phyloP scores from a whole-genome alignment of 2,113 vertebrate genomes.

The Megaceryle maxima region DNA sequence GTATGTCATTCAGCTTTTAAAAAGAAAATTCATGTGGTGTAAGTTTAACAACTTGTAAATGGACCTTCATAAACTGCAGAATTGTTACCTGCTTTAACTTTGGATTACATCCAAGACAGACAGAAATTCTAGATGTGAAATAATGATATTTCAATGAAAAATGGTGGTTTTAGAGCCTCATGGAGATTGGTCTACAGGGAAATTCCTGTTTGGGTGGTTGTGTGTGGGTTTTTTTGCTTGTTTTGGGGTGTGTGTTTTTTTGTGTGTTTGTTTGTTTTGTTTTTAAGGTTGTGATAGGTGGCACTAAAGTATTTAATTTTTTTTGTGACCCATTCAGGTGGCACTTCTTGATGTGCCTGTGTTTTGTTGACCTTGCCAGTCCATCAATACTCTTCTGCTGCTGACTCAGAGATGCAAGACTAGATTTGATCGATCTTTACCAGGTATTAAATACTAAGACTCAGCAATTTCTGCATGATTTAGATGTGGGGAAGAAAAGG shows the following conservation, averaged over 20 bases:
- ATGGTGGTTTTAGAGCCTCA: background rate
- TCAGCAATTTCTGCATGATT: background rate
- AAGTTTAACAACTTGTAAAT: background rate
- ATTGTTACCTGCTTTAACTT: background rate
- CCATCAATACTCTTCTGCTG: background rate
- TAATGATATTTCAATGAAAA: background rate
- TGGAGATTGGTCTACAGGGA: background rate
- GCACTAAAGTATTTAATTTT: background rate
- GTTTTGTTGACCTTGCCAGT: background rate
- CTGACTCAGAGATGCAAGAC: background rate
- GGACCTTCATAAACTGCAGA: background rate
- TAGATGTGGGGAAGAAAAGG: background rate
- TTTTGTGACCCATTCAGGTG: background rate
- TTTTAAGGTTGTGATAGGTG: background rate
- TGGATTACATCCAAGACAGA: background rate
- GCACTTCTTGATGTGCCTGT: background rate
- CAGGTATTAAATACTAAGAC: background rate
- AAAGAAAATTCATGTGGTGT: background rate
- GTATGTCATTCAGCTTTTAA: background rate
- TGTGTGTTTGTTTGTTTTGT: background rate
- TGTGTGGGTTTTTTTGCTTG: too few relatives aligned
- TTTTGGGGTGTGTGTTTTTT: too few relatives aligned
- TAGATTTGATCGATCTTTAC: background rate
- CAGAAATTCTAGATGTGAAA: background rate
- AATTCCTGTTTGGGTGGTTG: background rate